phyloP scores from a whole-genome alignment of 2,113 vertebrate species.

The Ursus arctos region DNA sequence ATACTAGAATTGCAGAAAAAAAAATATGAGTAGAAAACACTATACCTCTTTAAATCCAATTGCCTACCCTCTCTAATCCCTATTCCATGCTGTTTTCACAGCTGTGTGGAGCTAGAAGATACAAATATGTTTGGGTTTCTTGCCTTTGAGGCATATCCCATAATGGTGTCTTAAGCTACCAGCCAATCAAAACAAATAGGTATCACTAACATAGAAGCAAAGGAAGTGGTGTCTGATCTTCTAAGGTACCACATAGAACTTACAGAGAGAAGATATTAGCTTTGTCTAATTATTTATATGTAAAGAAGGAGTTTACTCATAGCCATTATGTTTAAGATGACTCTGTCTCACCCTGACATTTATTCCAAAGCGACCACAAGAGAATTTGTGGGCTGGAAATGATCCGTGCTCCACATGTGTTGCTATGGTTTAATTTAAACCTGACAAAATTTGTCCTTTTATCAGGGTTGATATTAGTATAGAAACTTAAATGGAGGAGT shows the following conservation, averaged over 20 bases:
- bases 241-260: not conserved
- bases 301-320: not conserved
- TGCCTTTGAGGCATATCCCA: constrained; percentile 46
- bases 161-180: constrained; percentile 20
- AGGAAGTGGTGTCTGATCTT: constrained; percentile 41
- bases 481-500: not conserved
- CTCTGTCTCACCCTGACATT: not conserved
- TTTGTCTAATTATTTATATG: not conserved
- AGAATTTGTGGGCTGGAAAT: not conserved
- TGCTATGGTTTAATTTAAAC: not conserved
- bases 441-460: not conserved
- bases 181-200: constrained; percentile 64
- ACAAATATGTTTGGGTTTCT: not conserved
- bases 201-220: constrained; percentile 68
- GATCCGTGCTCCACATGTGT: not conserved
- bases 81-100: not conserved
- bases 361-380: constrained; percentile 17
- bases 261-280: not conserved
- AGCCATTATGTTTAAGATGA: not conserved
- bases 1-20: constrained; percentile 7
- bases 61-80: not conserved
- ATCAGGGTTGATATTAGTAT: constrained; percentile 9
- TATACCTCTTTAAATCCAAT: not conserved
- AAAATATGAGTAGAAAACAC: not conserved
- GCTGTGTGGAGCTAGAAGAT: not conserved